Conservation (phyloP, 2,113 vertebrate genomes). For the Ptilonorhynchus violaceus region DNA sequence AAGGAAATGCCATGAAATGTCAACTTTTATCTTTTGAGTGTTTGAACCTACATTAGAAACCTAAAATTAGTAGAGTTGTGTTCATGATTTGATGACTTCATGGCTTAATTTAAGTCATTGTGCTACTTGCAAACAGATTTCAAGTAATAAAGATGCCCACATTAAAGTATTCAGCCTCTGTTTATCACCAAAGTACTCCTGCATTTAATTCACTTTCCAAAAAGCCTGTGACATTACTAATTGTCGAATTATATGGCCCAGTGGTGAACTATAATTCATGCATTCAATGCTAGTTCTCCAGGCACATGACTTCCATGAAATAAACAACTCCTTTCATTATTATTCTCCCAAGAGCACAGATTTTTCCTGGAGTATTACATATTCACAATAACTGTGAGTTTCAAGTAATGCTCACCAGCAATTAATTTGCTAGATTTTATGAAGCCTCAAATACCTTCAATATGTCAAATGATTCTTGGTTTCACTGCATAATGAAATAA, state of each 20-base stretch:
- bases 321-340: background rate
- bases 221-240: background rate
- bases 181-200: background rate
- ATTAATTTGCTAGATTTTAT: background rate
- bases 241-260: background rate
- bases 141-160: background rate
- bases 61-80: background rate
- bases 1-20: background rate
- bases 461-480: background rate
- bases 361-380: background rate
- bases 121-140: background rate
- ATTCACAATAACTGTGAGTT: background rate
- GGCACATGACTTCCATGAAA: background rate
- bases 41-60: background rate
- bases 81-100: background rate
- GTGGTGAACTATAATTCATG: background rate
- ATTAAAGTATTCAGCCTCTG: background rate
- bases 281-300: background rate
- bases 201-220: background rate
- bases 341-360: background rate
- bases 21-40: background rate
- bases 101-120: background rate
- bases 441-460: background rate
- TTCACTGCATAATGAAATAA: background rate
- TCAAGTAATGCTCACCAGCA: background rate